Conservation (phyloP, 2,797 vertebrate genomes). For the Mormyrus hasselquistii region DNA sequence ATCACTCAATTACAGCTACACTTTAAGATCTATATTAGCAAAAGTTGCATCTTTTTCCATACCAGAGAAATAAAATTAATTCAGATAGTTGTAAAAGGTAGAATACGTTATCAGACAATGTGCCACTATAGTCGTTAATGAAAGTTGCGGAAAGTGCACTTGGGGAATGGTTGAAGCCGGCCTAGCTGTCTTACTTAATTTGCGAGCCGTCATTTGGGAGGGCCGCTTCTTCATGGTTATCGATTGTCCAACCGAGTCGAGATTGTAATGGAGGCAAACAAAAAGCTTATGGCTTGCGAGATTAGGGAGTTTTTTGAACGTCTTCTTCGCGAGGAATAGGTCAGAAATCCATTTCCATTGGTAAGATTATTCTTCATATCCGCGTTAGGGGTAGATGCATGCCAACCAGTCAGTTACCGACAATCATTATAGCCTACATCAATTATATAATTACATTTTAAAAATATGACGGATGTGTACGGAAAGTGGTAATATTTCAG, state of each 20-base stretch:
- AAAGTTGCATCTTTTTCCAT: not conserved
- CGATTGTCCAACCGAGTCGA: not conserved
- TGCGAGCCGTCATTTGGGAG: conserved; percentile 9
- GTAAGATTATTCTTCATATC: conserved; percentile 11
- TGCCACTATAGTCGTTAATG: not conserved
- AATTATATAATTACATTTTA: not conserved
- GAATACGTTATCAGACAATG: not conserved
- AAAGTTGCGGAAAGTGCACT: not conserved
- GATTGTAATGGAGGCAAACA: not conserved
- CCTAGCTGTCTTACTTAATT: conserved; percentile 8
- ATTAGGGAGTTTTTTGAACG: not conserved
- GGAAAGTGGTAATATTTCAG: conserved; percentile 18
- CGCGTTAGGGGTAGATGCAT: not conserved
- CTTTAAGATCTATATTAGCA: not conserved
- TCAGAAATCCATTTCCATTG: conserved; percentile 16
- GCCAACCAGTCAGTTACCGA: not conserved
- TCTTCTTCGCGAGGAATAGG: not conserved
- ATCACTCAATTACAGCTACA: not conserved
- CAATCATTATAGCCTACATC: not conserved
- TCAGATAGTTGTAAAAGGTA: not conserved
- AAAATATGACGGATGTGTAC: not conserved
- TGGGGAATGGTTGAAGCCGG: not conserved
- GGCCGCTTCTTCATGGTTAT: conserved; percentile 6
- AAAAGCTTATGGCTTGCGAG: conserved; percentile 5
- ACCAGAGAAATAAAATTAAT: not conserved